Evolutionary conservation across 2,797 vertebrate genomes (phyloP), one percentile per base, ranked within the genome.

Genomic region (Microhierax caerulescens): DNA sequence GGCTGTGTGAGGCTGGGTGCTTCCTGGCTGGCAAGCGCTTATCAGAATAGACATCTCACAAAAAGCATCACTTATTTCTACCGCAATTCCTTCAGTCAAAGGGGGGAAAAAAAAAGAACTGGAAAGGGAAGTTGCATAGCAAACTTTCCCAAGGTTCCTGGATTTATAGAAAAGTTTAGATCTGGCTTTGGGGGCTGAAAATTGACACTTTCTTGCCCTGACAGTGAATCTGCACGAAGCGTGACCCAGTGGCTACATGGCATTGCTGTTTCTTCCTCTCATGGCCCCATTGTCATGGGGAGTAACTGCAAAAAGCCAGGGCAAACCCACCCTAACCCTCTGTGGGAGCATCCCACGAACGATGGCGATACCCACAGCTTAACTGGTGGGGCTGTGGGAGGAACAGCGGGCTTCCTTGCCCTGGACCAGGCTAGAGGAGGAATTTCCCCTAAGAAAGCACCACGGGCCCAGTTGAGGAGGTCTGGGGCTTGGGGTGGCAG

Each of bases 211-310:
- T 43, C n/a, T 61, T 21, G 3, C 47, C 47, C 22, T 25, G 22
- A 27, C 5, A 19, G 54, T 36, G 22, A 59, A 41, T 13, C 23
- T 8, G 12, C 7, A 7, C 3, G 4, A 54, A 10, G 17, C 0
- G 1, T 50, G 37, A 67, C 36, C 6, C 53, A 2, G 18, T 0
- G 45, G 11, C 23, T 23, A 0, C 0, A 0, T 12, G 1, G 2
- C 2, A 17, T 30, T 36, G 45, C 8, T 65, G 20, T 36, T 60
- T 8, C 4, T 23, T 21, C 39, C 32, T 37, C 1, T 0, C 23
- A 1, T 4, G 6, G 25, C 22, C 22, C 10, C 0, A 4, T 1
- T 7, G 16, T 11, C 28, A 10, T 4, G 8, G 13, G 69, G 43
- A 59, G 23, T 30, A 45, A 27, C 13, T 32, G 28, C 73, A n/a